Base-by-base conservation (phyloP, 2,113 vertebrate genomes). In the Eonycteris spelaea region DNA sequence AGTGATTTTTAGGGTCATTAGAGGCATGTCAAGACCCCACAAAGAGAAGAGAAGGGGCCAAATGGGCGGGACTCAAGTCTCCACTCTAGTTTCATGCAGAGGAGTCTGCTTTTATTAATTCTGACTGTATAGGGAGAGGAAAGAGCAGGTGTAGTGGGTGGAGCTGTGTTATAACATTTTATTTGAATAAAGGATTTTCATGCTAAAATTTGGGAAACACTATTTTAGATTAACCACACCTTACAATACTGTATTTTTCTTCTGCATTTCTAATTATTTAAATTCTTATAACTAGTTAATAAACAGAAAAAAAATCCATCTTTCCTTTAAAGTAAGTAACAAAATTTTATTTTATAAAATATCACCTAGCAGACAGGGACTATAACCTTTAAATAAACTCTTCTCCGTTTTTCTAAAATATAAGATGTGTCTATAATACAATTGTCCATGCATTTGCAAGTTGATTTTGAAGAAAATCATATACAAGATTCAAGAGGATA, bases 361-460 rank as follows among this genome's bases (percentile, higher is more conserved):
- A 90, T 67, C 28, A 79, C 2, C 21, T 75, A 90, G 11, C 7
- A 75, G 12, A 8, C 19, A 38, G 16, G 8, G 5, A 2, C 21
- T 15, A 33, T 94, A 30, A 89, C 79, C 28, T 86, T 93, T 48
- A 83, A 79, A 30, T 28, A 83, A 86, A 63, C 35, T 79, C 10
- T 45, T 95, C n/a, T 79, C 2, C 28, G 24, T 68, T 93, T 85
- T 79, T 84, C 43, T 80, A 68, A 97, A 68, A 65, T 63, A 63
- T 68, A 45, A 87, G 73, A 85, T 88, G 33, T 12, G 19, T 33
- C 38, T 59, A 73, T 1, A 86, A 67, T 74, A 43, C 5, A 40
- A 14, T 86, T 95, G 28, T 45, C 33, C 38, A 5, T 30, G 74
- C 16, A 91, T 82, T 88, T 96, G 30, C n/a, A 89, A 96, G 89